These are phyloP conservation scores for Polyommatus icarus DNA, from an alignment of 2,888 invertebrate species.

Conservation along the genomic window DNA sequence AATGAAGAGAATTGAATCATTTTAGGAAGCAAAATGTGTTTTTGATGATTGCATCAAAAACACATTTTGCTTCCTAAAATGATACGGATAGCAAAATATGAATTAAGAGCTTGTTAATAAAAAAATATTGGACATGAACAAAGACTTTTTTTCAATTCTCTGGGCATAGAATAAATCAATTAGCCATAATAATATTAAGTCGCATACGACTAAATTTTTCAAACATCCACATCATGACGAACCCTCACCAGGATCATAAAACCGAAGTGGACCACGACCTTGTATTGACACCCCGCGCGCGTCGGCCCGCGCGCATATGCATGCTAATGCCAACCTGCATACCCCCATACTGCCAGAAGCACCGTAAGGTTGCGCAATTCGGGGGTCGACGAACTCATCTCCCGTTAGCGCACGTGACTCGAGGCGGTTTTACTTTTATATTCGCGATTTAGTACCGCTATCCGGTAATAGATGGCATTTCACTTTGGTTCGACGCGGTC, in stretches of 20 bases:
- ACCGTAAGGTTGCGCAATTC: conserved; percentile 44
- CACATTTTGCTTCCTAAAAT: too few relatives aligned
- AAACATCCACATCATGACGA: neutral
- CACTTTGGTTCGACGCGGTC: conserved; percentile 32
- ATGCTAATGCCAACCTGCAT: conserved; percentile 62
- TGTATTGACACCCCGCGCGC: conserved; percentile 34
- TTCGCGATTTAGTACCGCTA: conserved; percentile 72
- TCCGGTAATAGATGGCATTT: conserved; percentile 59
- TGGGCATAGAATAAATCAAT: too few relatives aligned
- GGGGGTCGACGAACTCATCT: conserved; percentile 69
- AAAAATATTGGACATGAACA: too few relatives aligned
- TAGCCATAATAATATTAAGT: too few relatives aligned
- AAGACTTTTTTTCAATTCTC: neutral
- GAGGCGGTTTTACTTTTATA: conserved; percentile 73
- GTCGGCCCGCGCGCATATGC: conserved; percentile 33
- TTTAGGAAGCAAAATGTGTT: too few relatives aligned
- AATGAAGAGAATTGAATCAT: too few relatives aligned
- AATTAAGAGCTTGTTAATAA: too few relatives aligned
- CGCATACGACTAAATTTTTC: too few relatives aligned
- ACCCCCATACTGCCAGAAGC: conserved; percentile 46
- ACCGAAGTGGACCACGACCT: conserved; percentile 34
- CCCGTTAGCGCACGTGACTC: conserved; percentile 74
- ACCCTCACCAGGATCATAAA: conserved; percentile 6
- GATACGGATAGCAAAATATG: too few relatives aligned
- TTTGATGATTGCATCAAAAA: too few relatives aligned